Evolutionary conservation across 2,888 invertebrate genomes (phyloP), one percentile per base, ranked within the genome.

Genomic region (Nowickia ferox): DNA sequence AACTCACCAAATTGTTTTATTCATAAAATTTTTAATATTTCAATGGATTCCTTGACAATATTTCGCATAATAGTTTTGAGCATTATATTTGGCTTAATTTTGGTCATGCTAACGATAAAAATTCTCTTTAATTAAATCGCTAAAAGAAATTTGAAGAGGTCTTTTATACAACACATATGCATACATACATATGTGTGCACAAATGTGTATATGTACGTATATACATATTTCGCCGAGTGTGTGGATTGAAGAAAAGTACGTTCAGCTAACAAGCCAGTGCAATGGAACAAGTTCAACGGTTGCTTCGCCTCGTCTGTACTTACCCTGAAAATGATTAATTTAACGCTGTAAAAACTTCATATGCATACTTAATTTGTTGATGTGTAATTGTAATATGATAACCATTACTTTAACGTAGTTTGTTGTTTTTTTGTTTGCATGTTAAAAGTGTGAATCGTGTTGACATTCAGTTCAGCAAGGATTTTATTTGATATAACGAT

Each of bases 51-150:
- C 0, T 57, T 88, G 19, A 48, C 59, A 38, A 19, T 71, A 4
- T 88, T 82, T 86, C 87, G 88, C 3, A 55, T 69, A 42, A 51
- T 65, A 1, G 86, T 88, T 13, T 82, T 87, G 46, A 15, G 46
- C 13, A 51, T 71, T 46, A 17, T 88, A 1, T 72, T 87, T 17
- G 3, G 59, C 9, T 65, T 88, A 5, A 83, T 87, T 13, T 5
- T 68, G 9, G n/a, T 79, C 6, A 57, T 88, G 46, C 57, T 87
- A 13, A 74, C 59, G 9, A 61, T 72, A 40, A 72, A 72, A 55
- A 68, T 68, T 22, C 10, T 77, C 1, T 17, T 61, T 13, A 63
- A n/a, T 2, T 74, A 61, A 74, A 15, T 13, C 8, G 9, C 4
- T 11, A 17, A 19, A 22, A 1, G 22, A 46, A 1, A 22, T 8